phyloP scores from a whole-genome alignment of 1,140 invertebrate genomes.

The Pararge aegeria region DNA sequence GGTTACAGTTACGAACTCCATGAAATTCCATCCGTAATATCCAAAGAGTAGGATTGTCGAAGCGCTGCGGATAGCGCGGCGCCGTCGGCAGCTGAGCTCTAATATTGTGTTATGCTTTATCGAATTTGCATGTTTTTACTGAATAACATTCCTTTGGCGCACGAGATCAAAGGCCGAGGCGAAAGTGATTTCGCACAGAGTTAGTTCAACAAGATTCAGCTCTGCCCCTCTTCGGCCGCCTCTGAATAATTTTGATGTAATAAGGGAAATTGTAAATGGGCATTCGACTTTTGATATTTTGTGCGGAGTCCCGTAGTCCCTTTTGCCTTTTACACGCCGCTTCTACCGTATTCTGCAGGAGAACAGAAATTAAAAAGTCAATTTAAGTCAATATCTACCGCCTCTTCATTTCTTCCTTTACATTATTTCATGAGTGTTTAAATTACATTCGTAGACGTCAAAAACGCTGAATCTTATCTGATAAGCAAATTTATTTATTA shows the following conservation, averaged over 20 bases:
- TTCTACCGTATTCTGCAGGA: constrained; percentile 3
- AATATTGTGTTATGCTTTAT: constrained; percentile 80
- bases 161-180: constrained; percentile 73
- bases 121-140: constrained; percentile 80
- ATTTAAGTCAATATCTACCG: constrained; percentile 3
- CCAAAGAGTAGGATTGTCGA: constrained; percentile 44
- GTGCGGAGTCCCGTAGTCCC: constrained; percentile 26
- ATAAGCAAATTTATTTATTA: too few relatives aligned
- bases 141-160: constrained; percentile 78
- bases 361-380: constrained; percentile 12
- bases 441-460: too few relatives aligned
- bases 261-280: constrained; percentile 76
- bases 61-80: constrained; percentile 48
- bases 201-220: constrained; percentile 76
- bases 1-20: too few relatives aligned
- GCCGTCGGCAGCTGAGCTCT: constrained; percentile 47
- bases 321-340: constrained; percentile 15
- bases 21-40: too few relatives aligned
- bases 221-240: constrained; percentile 59
- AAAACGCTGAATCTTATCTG: too few relatives aligned
- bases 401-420: neutral
- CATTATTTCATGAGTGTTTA: neutral
- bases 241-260: constrained; percentile 76
- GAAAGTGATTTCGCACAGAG: constrained; percentile 79
- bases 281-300: constrained; percentile 66